phyloP scores from a whole-genome alignment of 2,113 vertebrate genomes.

The Colossoma macropomum region DNA sequence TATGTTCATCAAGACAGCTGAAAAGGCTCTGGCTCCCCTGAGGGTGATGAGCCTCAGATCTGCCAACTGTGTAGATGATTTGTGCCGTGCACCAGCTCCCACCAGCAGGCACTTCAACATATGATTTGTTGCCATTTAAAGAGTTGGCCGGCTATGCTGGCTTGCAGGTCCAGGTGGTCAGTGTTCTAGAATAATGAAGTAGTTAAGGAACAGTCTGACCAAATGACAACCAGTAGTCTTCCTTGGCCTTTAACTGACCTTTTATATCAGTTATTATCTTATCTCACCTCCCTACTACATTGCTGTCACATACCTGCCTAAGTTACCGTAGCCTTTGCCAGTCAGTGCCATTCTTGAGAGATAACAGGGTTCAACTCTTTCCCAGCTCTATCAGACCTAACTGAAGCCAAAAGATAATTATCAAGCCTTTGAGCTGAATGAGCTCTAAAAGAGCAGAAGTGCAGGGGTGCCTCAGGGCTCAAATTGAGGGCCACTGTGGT shows the following conservation, averaged over 20 bases:
- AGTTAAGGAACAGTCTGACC: not conserved
- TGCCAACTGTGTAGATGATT: slow-evolving; percentile 21
- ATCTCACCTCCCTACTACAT: not conserved
- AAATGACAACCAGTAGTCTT: not conserved
- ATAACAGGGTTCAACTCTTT: not conserved
- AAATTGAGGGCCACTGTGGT: not conserved
- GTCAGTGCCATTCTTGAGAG: slow-evolving; percentile 3
- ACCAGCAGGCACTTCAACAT: slow-evolving; percentile 11
- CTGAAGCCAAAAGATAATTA: not conserved
- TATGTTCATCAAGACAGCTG: not conserved
- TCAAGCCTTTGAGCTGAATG: not conserved
- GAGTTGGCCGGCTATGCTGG: not conserved
- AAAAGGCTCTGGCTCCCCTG: slow-evolving; percentile 17
- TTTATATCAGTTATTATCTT: not conserved
- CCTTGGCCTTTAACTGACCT: not conserved
- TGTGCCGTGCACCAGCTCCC: not conserved
- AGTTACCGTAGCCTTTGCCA: too few relatives aligned
- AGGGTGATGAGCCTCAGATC: slow-evolving; percentile 1
- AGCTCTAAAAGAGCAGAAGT: not conserved
- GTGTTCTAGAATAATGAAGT: not conserved
- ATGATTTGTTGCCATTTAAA: slow-evolving; percentile 28
- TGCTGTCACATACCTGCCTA: not conserved
- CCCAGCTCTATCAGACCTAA: not conserved
- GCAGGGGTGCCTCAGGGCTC: not conserved
- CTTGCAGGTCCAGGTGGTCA: not conserved